Base-by-base conservation (phyloP, 2,113 vertebrate genomes). In the Notechis scutatus region DNA sequence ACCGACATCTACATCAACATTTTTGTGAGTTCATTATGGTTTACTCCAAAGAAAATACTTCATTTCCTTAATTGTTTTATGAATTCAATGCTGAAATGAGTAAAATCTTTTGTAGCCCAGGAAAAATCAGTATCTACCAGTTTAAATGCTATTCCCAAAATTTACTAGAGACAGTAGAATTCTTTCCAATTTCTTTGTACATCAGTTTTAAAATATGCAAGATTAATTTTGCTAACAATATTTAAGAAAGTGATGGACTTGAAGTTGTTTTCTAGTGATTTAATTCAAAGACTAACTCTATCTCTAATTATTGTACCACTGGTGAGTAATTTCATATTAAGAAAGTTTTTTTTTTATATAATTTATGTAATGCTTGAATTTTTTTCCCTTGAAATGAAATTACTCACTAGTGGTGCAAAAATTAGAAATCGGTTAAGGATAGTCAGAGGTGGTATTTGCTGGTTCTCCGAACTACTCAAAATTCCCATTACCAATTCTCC, bases 341-440 rank as follows among this genome's bases (percentile, higher is more conserved):
- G 92, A 93, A 88, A 23, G 59, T 0, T 5, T n/a, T 64, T n/a
- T n/a, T 29, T 64, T n/a, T 14, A 64, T 64, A 64, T 64, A 64
- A n/a, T n/a, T 64, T 64, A 64, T 64, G 10, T 64, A 64, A 64
- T n/a, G 61, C 26, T 64, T 64, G 61, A n/a, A 14, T 64, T 64
- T 14, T 64, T 18, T 88, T 18, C 86, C 93, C 93, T 92, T 61
- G 85, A 47, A 0, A 3, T 34, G 26, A 92, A 50, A 34, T 74
- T 92, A 87, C 90, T 92, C 74, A 59, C 45, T 12, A 23, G 18
- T 93, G 4, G 1, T 91, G 54, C 24, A 94, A 91, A 91, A 92
- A 92, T 91, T 45, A 93, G 86, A 92, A 24, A 55, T 91, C 55
- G 15, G 91, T 93, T 91, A 50, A 90, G 69, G 88, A 42, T 95